Evolutionary conservation across 2,113 vertebrate genomes (phyloP).

Genomic region (Microcebus lehilahytsara): DNA sequence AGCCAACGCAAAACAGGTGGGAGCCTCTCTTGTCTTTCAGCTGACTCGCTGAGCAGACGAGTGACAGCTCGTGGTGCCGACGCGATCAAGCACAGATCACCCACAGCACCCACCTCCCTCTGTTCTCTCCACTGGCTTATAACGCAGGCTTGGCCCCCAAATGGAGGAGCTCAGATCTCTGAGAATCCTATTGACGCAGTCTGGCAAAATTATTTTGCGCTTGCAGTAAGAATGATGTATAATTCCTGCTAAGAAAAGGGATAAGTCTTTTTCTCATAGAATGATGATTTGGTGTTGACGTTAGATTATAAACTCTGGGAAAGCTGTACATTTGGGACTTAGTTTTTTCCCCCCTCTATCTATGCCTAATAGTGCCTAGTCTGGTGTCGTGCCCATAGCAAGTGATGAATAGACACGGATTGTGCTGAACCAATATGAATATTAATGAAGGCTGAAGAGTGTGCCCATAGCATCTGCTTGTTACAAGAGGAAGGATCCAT

Average conservation of each 20-base stretch:
- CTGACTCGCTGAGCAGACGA: background rate
- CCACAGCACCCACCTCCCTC: background rate
- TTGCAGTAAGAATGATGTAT: background rate
- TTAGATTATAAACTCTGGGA: background rate
- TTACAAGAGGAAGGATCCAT: background rate
- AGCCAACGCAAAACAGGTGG: background rate
- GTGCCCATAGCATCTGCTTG: background rate
- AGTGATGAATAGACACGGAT: background rate
- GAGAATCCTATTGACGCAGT: background rate
- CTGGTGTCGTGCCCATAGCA: background rate
- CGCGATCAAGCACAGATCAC: background rate
- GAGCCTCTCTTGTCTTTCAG: background rate
- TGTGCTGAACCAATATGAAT: background rate
- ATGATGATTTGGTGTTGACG: background rate
- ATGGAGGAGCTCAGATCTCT: background rate
- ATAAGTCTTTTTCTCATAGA: background rate
- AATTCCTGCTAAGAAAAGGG: background rate
- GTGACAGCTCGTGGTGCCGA: rapidly evolving
- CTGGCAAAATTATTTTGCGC: background rate
- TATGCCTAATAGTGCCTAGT: no score
- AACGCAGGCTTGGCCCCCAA: background rate
- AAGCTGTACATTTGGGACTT: background rate
- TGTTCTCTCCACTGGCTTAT: background rate
- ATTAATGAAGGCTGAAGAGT: no score
- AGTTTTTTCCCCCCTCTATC: background rate